Evolutionary conservation across 92 coral and sea anemone species (phyloP), one percentile per base, ranked within the genome.

Genomic region (Diadumene lineata): DNA sequence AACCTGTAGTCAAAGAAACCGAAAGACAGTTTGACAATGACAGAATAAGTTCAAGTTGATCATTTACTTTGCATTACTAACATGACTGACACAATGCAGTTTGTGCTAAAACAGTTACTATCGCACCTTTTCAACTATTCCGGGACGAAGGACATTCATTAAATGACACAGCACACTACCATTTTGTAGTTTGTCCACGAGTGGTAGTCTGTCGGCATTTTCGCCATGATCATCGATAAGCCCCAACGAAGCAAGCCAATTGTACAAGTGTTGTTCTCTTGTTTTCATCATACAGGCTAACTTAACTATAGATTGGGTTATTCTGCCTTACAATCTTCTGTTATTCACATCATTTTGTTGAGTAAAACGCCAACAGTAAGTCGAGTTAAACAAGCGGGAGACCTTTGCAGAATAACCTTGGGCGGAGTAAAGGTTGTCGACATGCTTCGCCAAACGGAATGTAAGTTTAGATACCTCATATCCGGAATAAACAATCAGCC

Each of bases 161-260:
- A 91, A 79, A 77, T 76, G 85, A 68, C 97, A 91, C 46, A 91
- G 86, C 24, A 78, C 56, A 26, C 81, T 60, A 16, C 93, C 92
- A 73, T 91, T 86, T 73, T 70, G 84, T 60, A 91, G 87, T 44
- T 61, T 70, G 17, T 78, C 80, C 73, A 64, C 23, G n/a, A n/a
- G n/a, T 31, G 81, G 84, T 69, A 62, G 68, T 57, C 46, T 75
- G 29, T 77, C 92, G 56, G 53, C 82, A 56, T 77, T 69, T 1
- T 81, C 84, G 58, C 64, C 65, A 50, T 74, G 34, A 16, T 70
- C 58, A 31, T 80, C 79, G 43, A 87, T 34, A 34, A 91, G 75
- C 22, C 97, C 88, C 48, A 91, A 66, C 33, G 81, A 77, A 19
- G 73, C 78, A 15, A 91, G 64, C 97, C 97, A 91, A 60, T 82